These are phyloP conservation scores for Leucoraja erinaceus DNA, from an alignment of 2,113 vertebrate genomes.

Conservation along the genomic window DNA sequence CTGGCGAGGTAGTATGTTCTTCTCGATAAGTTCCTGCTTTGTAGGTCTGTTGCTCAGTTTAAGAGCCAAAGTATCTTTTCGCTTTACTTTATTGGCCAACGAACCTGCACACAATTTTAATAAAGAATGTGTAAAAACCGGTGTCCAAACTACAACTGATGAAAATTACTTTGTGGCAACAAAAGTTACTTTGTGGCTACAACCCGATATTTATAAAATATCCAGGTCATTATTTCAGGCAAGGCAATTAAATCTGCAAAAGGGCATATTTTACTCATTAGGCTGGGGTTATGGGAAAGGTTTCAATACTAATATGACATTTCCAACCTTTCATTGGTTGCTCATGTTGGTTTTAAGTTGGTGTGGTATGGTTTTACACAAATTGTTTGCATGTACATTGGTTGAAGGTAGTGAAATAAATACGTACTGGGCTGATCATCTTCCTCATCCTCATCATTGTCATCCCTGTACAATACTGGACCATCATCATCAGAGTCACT, in stretches of 20 bases:
- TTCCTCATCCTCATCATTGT: conserved; percentile 75
- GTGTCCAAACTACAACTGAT: neutral
- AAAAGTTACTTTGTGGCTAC: no score
- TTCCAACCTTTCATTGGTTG: neutral
- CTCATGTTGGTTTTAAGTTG: neutral
- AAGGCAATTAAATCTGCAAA: neutral
- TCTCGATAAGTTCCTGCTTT: conserved; percentile 61
- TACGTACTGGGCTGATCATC: conserved; percentile 68
- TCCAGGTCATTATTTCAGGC: neutral
- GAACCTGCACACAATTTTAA: conserved; percentile 57
- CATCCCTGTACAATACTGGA: conserved; percentile 80
- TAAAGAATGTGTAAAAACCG: neutral
- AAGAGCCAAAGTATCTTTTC: conserved; percentile 91
- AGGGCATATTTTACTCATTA: neutral
- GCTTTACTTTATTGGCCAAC: conserved; percentile 84
- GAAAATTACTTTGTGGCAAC: neutral
- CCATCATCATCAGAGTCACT: conserved; percentile 91
- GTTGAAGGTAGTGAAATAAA: conserved; percentile 23
- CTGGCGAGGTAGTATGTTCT: conserved; percentile 77
- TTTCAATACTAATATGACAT: neutral
- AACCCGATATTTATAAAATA: no score
- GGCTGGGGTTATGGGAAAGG: neutral
- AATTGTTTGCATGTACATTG: neutral
- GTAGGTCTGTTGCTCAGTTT: conserved; percentile 67
- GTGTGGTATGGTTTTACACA: neutral